phyloP scores from a whole-genome alignment of 2,113 vertebrate species.

The Perognathus longimembris region DNA sequence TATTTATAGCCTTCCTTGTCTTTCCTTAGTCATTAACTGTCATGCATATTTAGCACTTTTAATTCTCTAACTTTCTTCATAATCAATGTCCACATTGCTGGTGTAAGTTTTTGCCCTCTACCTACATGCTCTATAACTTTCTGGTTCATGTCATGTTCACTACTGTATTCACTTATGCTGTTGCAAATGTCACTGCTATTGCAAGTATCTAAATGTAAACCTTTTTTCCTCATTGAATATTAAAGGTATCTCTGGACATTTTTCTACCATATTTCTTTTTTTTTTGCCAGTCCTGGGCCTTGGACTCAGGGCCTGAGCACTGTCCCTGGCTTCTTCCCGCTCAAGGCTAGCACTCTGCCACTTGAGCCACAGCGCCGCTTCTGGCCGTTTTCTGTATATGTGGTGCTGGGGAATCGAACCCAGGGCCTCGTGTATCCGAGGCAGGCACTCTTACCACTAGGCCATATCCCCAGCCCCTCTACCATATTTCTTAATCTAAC shows the following conservation, averaged over 20 bases:
- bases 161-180: slow-evolving; percentile 54
- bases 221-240: slow-evolving; percentile 39
- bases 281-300: no score
- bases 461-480: no score
- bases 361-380: no score
- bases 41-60: slow-evolving; percentile 70
- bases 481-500: background rate
- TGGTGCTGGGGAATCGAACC: no score
- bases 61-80: slow-evolving; percentile 53
- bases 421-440: no score
- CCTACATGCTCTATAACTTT: slow-evolving; percentile 51
- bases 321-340: no score
- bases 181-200: slow-evolving; percentile 51
- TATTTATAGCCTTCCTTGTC: slow-evolving; percentile 73
- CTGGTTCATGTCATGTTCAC: slow-evolving; percentile 55
- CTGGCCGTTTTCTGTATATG: no score
- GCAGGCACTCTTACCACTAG: no score
- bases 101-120: slow-evolving; percentile 15
- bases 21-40: slow-evolving; percentile 66
- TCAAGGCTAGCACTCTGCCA: no score
- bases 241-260: background rate
- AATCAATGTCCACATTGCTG: slow-evolving; percentile 57
- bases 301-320: no score
- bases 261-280: slow-evolving; percentile 20
- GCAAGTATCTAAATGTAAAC: slow-evolving; percentile 32